Evolutionary conservation across 2,888 invertebrate genomes (phyloP).

Genomic region (Drosophila borealis): DNA sequence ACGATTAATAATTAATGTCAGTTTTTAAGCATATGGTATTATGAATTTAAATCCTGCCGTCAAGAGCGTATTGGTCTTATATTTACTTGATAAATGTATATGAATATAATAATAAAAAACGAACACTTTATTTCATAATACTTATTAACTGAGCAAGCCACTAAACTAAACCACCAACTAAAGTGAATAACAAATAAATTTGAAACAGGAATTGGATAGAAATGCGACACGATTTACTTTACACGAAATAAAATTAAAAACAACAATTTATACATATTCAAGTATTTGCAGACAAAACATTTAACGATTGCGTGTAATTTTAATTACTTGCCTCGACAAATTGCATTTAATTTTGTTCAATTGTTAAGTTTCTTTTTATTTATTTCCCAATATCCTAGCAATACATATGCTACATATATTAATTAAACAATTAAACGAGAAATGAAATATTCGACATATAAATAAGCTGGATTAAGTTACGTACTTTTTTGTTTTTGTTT

Average conservation of each 20-base stretch:
- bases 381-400: neutral
- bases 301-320: slow-evolving; percentile 17
- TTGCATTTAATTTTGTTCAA: slow-evolving; percentile 46
- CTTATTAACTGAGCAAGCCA: slow-evolving; percentile 43
- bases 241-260: slow-evolving; percentile 29
- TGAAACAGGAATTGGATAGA: slow-evolving; percentile 54
- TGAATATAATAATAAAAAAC: slow-evolving; percentile 42
- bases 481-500: slow-evolving; percentile 1
- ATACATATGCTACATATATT: neutral
- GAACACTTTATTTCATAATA: slow-evolving; percentile 47
- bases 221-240: slow-evolving; percentile 70
- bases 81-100: slow-evolving; percentile 54
- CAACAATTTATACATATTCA: slow-evolving; percentile 30
- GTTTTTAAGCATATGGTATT: slow-evolving; percentile 65
- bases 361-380: slow-evolving; percentile 1
- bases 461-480: slow-evolving; percentile 8
- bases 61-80: slow-evolving; percentile 73
- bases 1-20: slow-evolving; percentile 57
- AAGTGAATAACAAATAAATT: slow-evolving; percentile 48
- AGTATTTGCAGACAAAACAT: neutral
- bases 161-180: slow-evolving; percentile 61
- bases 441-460: slow-evolving; percentile 8
- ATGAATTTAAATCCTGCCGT: slow-evolving; percentile 80
- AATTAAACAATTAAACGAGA: slow-evolving; percentile 33
- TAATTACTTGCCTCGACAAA: slow-evolving; percentile 23